phyloP scores from a whole-genome alignment of 2,797 vertebrate genomes.

The Pristis pectinata region DNA sequence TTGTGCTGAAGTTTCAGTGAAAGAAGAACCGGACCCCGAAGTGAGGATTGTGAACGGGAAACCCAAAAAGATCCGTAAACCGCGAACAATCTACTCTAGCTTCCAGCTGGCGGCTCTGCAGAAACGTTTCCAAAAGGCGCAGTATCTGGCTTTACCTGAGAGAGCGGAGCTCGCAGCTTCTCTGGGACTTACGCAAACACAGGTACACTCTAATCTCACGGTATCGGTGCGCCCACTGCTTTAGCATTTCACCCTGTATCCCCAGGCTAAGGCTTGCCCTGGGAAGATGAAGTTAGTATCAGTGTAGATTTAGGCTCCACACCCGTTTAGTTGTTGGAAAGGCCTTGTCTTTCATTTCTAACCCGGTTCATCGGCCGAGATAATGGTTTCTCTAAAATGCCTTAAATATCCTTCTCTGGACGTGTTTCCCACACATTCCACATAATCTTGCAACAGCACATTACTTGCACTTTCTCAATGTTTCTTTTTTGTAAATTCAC shows the following conservation, averaged over 20 bases:
- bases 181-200: slow-evolving; percentile 92
- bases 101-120: slow-evolving; percentile 94
- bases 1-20: slow-evolving; percentile 57
- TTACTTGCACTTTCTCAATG: neutral
- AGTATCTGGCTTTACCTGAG: slow-evolving; percentile 91
- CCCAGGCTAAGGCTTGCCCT: slow-evolving; percentile 25
- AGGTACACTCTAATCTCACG: slow-evolving; percentile 54
- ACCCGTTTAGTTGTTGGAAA: neutral
- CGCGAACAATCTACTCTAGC: slow-evolving; percentile 95
- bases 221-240: neutral
- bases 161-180: slow-evolving; percentile 91
- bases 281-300: neutral
- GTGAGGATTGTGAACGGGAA: slow-evolving; percentile 98
- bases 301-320: neutral
- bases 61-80: slow-evolving; percentile 96
- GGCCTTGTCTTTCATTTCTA: neutral
- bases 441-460: neutral
- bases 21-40: slow-evolving; percentile 93
- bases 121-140: slow-evolving; percentile 93
- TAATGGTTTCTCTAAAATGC: neutral
- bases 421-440: neutral
- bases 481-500: neutral
- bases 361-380: neutral
- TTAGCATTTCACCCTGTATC: neutral
- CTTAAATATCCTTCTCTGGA: no score